Evolutionary conservation across 2,888 invertebrate species (phyloP), one percentile per base, ranked within the genome.

Genomic region (Incurvaria masculella): DNA sequence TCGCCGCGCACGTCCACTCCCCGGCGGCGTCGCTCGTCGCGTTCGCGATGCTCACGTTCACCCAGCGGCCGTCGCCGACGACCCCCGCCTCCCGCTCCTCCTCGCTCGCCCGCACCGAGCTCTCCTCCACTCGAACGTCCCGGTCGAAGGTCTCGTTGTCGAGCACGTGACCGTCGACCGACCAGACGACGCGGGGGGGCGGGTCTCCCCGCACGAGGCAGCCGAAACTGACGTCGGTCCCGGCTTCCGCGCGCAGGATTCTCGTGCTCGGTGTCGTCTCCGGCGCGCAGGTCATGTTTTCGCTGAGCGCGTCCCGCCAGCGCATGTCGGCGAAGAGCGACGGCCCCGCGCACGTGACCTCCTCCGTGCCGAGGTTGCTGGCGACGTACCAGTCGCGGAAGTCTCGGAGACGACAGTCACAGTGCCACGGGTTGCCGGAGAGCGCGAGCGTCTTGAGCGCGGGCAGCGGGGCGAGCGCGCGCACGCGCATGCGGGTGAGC

Each of bases 351-450:
- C 91, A 91, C 27, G 81, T 79, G 21, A 93, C 81, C 40, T 89
- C 83, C 53, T 87, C 84, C 47, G 88, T 88, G 50, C 87, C 87
- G 26, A 94, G 78, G 61, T 91, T 91, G 56, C 86, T 87, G 48
- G 82, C 80, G 19, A 91, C 75, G 63, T 91, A 86, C 92, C 94
- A 94, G 54, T 85, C 85, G 45, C 93, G 85, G 59, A 94, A 91
- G 43, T 87, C 87, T 46, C 89, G 82, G 53, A 95, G 68, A 57
- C 88, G 84, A 68, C 95, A 95, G 69, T 95, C 93, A 66, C 95
- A 95, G 56, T 82, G 83, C 94, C 94, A 95, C 6, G 89, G 92
- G 66, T 95, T 95, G 26, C 88, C 88, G 55, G 91, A 88, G 47
- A 94, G 68, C 11, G 86, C 84, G 16, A 94, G 73, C 2, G 91